A percentile compares a stretch with the other conserved stretches of the same genome.
These are phyloP conservation scores for Tanaodytes sp. DNA, from an alignment of 2,888 invertebrate genomes.

Conservation along the genomic window DNA sequence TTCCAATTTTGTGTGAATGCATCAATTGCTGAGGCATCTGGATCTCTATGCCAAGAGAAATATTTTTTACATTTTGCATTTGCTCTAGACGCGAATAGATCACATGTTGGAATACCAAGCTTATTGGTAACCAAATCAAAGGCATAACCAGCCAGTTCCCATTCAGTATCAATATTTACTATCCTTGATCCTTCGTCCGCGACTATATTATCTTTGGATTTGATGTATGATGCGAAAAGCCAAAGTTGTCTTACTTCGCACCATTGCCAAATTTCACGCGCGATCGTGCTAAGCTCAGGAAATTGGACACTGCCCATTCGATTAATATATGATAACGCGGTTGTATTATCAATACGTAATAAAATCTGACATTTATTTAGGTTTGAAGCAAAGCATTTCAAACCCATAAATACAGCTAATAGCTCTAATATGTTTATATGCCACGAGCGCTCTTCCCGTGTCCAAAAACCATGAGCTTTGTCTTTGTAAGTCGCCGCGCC, in stretches of 20 bases:
- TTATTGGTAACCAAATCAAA: not conserved
- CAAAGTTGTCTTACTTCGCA: too few species aligned
- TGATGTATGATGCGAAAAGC: too few species aligned
- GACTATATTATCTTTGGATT: too few species aligned
- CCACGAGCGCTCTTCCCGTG: not conserved
- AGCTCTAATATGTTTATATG: constrained; percentile 46
- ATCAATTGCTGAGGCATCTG: not conserved
- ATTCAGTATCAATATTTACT: too few species aligned
- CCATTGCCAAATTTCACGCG: constrained; percentile 16
- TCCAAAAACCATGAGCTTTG: constrained; percentile 20
- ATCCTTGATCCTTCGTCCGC: too few species aligned
- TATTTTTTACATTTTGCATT: constrained; percentile 4
- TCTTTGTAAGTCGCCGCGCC: constrained; percentile 13
- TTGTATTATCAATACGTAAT: constrained; percentile 44
- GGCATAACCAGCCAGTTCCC: constrained; percentile 4
- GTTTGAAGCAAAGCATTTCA: constrained; percentile 34
- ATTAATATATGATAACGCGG: constrained; percentile 33
- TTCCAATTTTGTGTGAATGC: constrained; percentile 1
- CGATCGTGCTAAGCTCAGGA: not conserved
- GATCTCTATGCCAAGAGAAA: not conserved
- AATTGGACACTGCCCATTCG: constrained; percentile 24
- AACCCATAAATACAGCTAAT: constrained; percentile 22
- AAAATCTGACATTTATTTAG: constrained; percentile 23
- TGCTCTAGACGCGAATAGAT: not conserved
- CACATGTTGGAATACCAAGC: not conserved